Percentiles rank a stretch among this genome's conserved stretches.
These are phyloP conservation scores for Scopus umbretta DNA, from an alignment of 2,113 vertebrate species.

Conservation along the genomic window DNA sequence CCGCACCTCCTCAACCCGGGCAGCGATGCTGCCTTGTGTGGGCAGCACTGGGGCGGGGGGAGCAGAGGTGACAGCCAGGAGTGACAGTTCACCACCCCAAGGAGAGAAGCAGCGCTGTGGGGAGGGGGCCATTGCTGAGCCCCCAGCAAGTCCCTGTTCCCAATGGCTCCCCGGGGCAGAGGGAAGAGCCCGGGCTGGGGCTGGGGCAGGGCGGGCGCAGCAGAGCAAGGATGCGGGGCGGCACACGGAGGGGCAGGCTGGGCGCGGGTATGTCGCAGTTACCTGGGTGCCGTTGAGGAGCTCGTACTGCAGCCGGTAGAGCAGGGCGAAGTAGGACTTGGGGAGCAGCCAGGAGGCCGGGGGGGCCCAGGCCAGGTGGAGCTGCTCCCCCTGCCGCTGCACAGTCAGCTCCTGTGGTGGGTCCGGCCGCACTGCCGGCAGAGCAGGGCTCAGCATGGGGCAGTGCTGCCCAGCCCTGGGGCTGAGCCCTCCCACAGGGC, in stretches of 20 bases:
- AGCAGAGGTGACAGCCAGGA: background rate
- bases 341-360: slow-evolving; percentile 20
- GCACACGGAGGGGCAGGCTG: fast-evolving
- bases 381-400: background rate
- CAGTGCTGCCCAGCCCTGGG: background rate
- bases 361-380: slow-evolving; percentile 28
- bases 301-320: slow-evolving; percentile 20
- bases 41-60: fast-evolving
- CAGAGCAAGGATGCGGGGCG: fast-evolving
- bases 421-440: background rate
- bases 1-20: fast-evolving
- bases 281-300: slow-evolving; percentile 22
- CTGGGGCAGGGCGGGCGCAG: background rate
- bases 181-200: background rate
- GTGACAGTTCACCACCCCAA: too few species aligned
- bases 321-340: background rate
- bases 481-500: fast-evolving
- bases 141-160: too few species aligned
- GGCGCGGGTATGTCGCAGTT: fast-evolving
- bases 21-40: fast-evolving
- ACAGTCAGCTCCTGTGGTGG: background rate
- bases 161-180: too few species aligned
- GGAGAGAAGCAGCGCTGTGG: background rate
- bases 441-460: background rate
- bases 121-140: background rate